phyloP scores from a whole-genome alignment of 1,140 invertebrate genomes.

The Formica exsecta region DNA sequence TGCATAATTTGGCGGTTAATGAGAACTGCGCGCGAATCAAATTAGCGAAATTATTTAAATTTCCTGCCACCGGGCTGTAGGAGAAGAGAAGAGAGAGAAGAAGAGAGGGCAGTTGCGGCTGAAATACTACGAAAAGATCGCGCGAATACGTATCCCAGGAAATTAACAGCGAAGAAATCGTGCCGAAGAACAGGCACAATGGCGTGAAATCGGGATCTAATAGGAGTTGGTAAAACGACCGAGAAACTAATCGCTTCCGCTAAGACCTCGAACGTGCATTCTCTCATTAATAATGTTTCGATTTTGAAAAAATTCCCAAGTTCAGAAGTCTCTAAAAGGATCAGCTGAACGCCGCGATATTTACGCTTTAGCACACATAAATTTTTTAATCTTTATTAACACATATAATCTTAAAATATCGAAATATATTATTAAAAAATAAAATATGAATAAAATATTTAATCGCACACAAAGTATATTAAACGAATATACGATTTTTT shows the following conservation, averaged over 20 bases:
- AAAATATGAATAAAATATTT: too few relatives aligned
- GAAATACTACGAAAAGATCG: not conserved
- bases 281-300: conserved; percentile 29
- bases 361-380: not conserved
- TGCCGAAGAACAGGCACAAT: conserved; percentile 27
- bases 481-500: too few relatives aligned
- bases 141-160: conserved; percentile 49
- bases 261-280: conserved; percentile 33
- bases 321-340: not conserved
- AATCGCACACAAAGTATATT: too few relatives aligned
- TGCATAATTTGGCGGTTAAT: conserved; percentile 27
- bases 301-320: conserved; percentile 19
- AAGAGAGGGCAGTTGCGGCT: not conserved
- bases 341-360: not conserved
- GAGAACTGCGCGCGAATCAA: conserved; percentile 21
- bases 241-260: conserved; percentile 73
- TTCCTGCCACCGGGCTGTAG: conserved; percentile 32
- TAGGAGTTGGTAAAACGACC: conserved; percentile 40
- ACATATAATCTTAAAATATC: too few relatives aligned
- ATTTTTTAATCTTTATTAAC: not conserved
- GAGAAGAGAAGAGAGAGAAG: not conserved
- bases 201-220: conserved; percentile 41
- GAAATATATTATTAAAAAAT: too few relatives aligned
- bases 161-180: conserved; percentile 61
- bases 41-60: conserved; percentile 63